Evolutionary conservation across 2,797 vertebrate species (phyloP), one percentile per base, ranked within the genome.

Genomic region (Anguilla megastoma): DNA sequence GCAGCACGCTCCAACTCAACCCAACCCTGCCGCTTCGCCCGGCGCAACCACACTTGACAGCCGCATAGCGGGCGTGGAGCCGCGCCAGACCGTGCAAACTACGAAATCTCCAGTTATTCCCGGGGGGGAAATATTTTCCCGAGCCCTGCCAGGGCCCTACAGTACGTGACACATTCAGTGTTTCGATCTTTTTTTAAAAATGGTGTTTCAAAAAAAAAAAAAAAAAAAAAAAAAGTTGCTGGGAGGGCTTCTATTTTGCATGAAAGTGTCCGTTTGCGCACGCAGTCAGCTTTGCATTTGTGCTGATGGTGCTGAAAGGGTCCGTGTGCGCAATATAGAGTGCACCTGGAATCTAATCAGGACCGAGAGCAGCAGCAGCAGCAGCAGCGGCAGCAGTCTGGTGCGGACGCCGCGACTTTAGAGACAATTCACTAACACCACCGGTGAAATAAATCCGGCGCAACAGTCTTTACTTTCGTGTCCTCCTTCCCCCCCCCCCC

Each of bases 291-390:
- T 52, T 27, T 27, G 50, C 45, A 54, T 54, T 54, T 84, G n/a
- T 84, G 82, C 82, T 82, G 79, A 82, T 50, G 45, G 79, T 24
- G 79, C 79, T 24, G 41, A 45, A 21, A 21, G 41, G 45, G 41
- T 18, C 45, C 8, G 7, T 24, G 76, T 9, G 45, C 6, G 45
- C 79, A 82, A 48, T 76, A 76, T 36, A 36, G 30, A 36, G 71
- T 12, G 71, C 79, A 50, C 45, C 79, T 50, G 79, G 41, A 82
- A 82, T 82, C 79, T 45, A 82, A 82, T 82, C 79, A 82, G 18
- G 18, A 24, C 79, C 79, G 12, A 50, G 63, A 69, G 2, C 33
- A 14, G 74, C 74, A 41, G 74, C 63, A 36, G 30, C 12, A 58
- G 56, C 12, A 58, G 56, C 27, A 36, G 3, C 71, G 12, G 71